Evolutionary conservation across 2,888 invertebrate genomes (phyloP).

Genomic region (Drepanosiphum platanoidis): DNA sequence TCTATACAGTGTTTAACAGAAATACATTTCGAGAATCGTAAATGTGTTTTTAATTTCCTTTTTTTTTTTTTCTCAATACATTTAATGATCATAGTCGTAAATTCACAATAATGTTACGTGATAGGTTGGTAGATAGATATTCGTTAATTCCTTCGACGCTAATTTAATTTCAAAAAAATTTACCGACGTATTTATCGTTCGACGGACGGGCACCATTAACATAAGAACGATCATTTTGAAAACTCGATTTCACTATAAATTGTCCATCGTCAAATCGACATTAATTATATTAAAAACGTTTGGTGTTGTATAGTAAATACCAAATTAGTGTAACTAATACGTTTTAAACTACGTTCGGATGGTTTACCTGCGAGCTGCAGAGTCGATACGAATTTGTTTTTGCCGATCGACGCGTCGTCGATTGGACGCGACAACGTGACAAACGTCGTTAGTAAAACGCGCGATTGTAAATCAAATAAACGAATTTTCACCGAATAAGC

Average conservation of each 20-base stretch:
- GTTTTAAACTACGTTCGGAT: too few relatives aligned
- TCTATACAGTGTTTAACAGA: neutral
- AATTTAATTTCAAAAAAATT: neutral
- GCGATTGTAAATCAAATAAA: neutral
- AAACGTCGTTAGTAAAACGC: neutral
- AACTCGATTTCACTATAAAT: too few relatives aligned
- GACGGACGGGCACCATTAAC: too few relatives aligned
- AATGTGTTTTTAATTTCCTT: constrained; percentile 19
- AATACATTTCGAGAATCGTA: neutral
- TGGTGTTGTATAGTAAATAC: too few relatives aligned
- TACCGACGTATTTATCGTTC: too few relatives aligned
- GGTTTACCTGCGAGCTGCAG: too few relatives aligned
- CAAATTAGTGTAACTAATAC: too few relatives aligned
- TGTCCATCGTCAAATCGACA: too few relatives aligned
- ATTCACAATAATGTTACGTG: neutral
- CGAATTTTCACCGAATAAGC: neutral
- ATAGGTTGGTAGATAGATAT: neutral
- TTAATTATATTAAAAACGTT: too few relatives aligned
- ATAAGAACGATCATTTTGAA: too few relatives aligned
- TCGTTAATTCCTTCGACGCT: neutral
- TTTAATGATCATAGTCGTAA: neutral
- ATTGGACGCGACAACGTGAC: neutral
- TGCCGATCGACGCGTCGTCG: too few relatives aligned
- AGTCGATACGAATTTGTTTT: too few relatives aligned
- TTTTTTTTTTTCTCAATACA: neutral